Evolutionary conservation across 1,140 invertebrate genomes (phyloP).

Genomic region (Brachionus manjavacas): DNA sequence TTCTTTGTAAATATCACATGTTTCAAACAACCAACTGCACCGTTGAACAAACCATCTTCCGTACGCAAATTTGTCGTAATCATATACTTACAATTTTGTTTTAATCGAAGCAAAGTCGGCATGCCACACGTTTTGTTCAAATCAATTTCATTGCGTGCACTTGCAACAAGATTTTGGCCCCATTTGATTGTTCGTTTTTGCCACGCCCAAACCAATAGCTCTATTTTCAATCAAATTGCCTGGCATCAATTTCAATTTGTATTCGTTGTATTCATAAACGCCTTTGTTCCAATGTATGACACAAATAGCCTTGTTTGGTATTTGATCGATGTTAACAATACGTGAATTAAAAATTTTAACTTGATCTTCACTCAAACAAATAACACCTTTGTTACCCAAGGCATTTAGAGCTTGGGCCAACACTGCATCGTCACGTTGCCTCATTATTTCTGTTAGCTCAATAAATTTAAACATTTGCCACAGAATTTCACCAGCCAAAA

Average conservation of each 20-base stretch:
- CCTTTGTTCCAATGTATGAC: too few relatives aligned
- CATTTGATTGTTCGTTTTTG: neutral
- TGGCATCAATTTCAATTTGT: neutral
- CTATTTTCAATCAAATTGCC: neutral
- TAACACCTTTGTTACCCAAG: neutral
- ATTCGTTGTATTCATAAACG: neutral
- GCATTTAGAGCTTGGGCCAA: neutral
- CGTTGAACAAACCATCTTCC: neutral
- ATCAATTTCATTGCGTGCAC: neutral
- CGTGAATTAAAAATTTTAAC: constrained; percentile 13
- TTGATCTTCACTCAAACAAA: too few relatives aligned
- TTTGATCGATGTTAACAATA: neutral
- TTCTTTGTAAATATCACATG: too few relatives aligned
- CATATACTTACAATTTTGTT: too few relatives aligned
- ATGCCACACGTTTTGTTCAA: too few relatives aligned
- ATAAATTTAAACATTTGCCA: constrained; percentile 1
- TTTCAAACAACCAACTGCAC: neutral
- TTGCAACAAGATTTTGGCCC: neutral
- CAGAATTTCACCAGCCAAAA: neutral
- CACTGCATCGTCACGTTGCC: neutral
- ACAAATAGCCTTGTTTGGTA: neutral
- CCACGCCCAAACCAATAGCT: neutral
- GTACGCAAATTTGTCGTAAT: neutral
- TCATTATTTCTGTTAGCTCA: constrained; percentile 11
- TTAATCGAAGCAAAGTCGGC: too few relatives aligned